Conservation (phyloP, 2,113 vertebrate genomes). For the Paramisgurnus dabryanus region DNA sequence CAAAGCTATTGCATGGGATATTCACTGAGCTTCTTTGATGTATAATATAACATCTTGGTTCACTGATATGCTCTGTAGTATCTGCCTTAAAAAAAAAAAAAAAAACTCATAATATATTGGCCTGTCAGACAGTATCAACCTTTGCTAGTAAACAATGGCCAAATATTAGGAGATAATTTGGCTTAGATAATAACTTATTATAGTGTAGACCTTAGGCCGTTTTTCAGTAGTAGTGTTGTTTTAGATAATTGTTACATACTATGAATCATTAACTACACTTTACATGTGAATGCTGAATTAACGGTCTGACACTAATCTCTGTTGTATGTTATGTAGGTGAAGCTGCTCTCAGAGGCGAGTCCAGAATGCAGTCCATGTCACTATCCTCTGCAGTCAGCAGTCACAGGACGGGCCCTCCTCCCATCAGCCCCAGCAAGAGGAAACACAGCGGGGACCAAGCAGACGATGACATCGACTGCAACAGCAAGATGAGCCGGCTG, state of each 20-base stretch:
- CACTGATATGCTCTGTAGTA: neutral
- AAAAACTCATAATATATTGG: too few species aligned
- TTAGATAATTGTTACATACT: too few species aligned
- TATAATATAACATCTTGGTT: neutral
- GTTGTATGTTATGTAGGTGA: conserved; percentile 77
- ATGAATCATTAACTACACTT: too few species aligned
- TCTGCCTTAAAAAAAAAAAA: too few species aligned
- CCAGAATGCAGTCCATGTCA: conserved; percentile 90
- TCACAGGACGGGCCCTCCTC: conserved; percentile 93
- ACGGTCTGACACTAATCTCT: neutral
- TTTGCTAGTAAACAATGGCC: too few species aligned
- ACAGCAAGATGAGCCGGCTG: conserved; percentile 93
- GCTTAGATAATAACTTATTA: too few species aligned
- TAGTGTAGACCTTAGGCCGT: too few species aligned
- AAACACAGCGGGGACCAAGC: conserved; percentile 88
- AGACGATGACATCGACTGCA: conserved; percentile 87
- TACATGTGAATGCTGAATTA: neutral
- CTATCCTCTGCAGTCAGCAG: conserved; percentile 83
- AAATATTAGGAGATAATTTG: too few species aligned
- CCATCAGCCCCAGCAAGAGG: conserved; percentile 96
- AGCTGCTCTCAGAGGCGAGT: conserved; percentile 90
- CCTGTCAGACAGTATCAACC: too few species aligned
- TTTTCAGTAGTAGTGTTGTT: too few species aligned
- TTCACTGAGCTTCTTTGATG: neutral
- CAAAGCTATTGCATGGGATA: neutral